Conservation (phyloP, 1,140 invertebrate species). For the Manduca sexta region DNA sequence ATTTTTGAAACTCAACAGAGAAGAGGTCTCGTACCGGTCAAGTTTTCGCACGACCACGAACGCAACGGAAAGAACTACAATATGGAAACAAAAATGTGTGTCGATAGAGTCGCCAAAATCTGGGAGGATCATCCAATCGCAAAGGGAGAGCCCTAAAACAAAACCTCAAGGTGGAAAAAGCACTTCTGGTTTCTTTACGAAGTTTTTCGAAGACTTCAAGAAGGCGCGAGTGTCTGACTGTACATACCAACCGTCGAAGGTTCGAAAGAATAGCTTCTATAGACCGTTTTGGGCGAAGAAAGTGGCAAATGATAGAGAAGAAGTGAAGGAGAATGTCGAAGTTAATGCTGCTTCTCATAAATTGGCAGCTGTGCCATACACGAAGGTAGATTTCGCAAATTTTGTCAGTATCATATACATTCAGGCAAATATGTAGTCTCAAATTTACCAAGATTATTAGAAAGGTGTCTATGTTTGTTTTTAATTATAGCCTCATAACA, state of each 20-base stretch:
- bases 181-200: constrained; percentile 32
- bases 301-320: constrained; percentile 18
- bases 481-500: too few relatives aligned
- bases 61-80: constrained; percentile 22
- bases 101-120: constrained; percentile 45
- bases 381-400: too few relatives aligned
- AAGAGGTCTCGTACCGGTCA: constrained; percentile 36
- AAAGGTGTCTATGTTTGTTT: too few relatives aligned
- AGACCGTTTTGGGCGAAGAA: constrained; percentile 55
- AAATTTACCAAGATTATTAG: too few relatives aligned
- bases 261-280: constrained; percentile 40
- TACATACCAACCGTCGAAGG: constrained; percentile 37
- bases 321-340: constrained; percentile 8
- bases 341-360: too few relatives aligned
- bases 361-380: too few relatives aligned
- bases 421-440: too few relatives aligned
- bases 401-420: too few relatives aligned
- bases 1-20: constrained; percentile 36
- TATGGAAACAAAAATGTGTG: constrained; percentile 51
- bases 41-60: constrained; percentile 30
- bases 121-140: constrained; percentile 22
- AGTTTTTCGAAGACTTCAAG: constrained; percentile 43
- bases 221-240: constrained; percentile 47
- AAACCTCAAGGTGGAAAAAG: constrained; percentile 3
- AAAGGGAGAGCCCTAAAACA: background rate